These are phyloP conservation scores for Neomorphus geoffroyi DNA, from an alignment of 2,797 vertebrate genomes.

Conservation along the genomic window DNA sequence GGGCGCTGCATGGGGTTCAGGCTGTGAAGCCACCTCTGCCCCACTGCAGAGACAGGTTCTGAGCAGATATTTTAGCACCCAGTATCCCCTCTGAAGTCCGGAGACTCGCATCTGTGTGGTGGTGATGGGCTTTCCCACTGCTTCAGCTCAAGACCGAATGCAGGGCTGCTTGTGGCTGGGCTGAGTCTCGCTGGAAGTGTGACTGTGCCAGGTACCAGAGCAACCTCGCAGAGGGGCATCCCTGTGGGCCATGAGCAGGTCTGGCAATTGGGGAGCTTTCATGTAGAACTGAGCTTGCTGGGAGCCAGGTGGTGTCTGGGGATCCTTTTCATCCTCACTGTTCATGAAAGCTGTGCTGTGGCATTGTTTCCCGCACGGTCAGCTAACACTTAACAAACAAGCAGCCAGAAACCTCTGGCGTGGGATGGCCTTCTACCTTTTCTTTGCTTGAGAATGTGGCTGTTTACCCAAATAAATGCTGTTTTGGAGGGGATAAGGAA, in stretches of 20 bases:
- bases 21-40: not conserved
- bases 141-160: not conserved
- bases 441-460: not conserved
- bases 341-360: not conserved
- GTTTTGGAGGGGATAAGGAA: not conserved
- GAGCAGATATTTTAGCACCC: not conserved
- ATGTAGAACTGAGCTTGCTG: not conserved
- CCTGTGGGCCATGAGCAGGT: not conserved
- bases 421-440: not conserved
- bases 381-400: not conserved
- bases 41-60: not conserved
- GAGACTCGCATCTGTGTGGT: accelerated
- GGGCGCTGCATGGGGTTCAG: not conserved
- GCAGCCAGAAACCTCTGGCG: not conserved
- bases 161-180: not conserved
- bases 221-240: not conserved
- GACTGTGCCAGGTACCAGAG: accelerated
- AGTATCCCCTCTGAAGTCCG: not conserved
- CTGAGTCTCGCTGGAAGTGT: not conserved
- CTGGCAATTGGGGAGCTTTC: not conserved
- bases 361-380: not conserved
- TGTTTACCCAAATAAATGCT: not conserved
- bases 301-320: no score
- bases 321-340: not conserved
- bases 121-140: not conserved